A percentile compares a stretch with the other conserved stretches of the same genome.
These are phyloP conservation scores for Cyclura pinguis DNA, from an alignment of 2,797 vertebrate species.

Conservation along the genomic window DNA sequence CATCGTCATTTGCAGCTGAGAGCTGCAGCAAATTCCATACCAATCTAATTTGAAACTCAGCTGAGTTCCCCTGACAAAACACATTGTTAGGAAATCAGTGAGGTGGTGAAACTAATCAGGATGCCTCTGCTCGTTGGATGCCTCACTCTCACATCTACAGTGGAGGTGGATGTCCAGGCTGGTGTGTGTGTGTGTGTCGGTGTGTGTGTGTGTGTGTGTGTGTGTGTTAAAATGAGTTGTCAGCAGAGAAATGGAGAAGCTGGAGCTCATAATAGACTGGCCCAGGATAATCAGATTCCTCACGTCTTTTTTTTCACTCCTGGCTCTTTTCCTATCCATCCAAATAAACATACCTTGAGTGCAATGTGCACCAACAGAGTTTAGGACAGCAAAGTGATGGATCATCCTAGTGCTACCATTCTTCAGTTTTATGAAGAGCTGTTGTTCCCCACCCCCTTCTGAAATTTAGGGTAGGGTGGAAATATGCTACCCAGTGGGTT, in stretches of 20 bases:
- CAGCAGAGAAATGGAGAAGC: slow-evolving; percentile 68
- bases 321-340: slow-evolving; percentile 71
- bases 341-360: slow-evolving; percentile 72
- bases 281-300: slow-evolving; percentile 71
- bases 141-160: slow-evolving; percentile 41
- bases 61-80: slow-evolving; percentile 38
- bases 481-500: slow-evolving; percentile 57
- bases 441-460: slow-evolving; percentile 45
- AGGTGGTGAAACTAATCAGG: slow-evolving; percentile 60
- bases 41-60: background rate
- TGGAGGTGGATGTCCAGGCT: slow-evolving; percentile 35
- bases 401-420: slow-evolving; percentile 61
- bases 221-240: slow-evolving; percentile 65
- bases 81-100: slow-evolving; percentile 51
- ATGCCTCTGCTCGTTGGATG: slow-evolving; percentile 51
- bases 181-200: no score
- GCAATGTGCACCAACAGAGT: slow-evolving; percentile 58
- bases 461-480: slow-evolving; percentile 48
- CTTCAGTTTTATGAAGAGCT: slow-evolving; percentile 70
- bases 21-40: background rate
- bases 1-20: background rate
- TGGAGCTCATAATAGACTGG: slow-evolving; percentile 55
- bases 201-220: no score
- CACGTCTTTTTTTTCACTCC: slow-evolving; percentile 70
- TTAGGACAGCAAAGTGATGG: slow-evolving; percentile 72